Evolutionary conservation across 2,113 vertebrate genomes (phyloP).

Genomic region (Oceanites oceanicus): DNA sequence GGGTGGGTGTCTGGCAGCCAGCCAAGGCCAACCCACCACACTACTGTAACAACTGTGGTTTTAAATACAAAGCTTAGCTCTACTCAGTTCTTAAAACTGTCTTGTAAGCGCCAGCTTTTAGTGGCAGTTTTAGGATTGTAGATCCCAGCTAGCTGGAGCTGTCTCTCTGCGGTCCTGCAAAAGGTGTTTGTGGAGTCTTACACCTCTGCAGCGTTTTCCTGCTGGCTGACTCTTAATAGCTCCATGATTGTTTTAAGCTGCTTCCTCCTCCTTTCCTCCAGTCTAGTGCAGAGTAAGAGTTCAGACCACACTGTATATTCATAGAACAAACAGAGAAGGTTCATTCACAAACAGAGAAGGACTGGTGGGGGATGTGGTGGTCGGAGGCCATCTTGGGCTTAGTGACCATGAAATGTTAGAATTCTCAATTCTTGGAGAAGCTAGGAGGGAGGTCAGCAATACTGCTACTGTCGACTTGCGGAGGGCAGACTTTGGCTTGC

Average conservation of each 20-base stretch:
- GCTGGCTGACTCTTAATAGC: background rate
- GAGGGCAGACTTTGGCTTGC: too few species aligned
- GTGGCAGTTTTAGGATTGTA: background rate
- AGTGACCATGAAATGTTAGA: too few species aligned
- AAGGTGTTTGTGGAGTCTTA: background rate
- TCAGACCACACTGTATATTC: background rate
- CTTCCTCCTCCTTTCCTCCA: background rate
- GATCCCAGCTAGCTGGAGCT: background rate
- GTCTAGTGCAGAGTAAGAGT: background rate
- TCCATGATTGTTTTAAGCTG: background rate
- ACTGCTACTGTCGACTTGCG: too few species aligned
- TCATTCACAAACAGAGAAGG: too few species aligned
- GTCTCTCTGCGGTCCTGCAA: background rate
- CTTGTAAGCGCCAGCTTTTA: background rate
- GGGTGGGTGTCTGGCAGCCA: background rate
- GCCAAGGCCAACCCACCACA: background rate
- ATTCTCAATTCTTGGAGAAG: too few species aligned
- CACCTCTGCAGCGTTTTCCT: fast-evolving
- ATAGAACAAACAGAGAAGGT: too few species aligned
- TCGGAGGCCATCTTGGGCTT: too few species aligned
- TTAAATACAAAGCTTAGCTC: background rate
- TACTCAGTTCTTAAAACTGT: background rate
- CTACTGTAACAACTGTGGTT: fast-evolving
- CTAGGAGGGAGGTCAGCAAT: too few species aligned
- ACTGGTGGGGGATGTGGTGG: too few species aligned